These are phyloP conservation scores for Zaprionus africanus DNA, from an alignment of 1,140 invertebrate genomes.

Conservation along the genomic window DNA sequence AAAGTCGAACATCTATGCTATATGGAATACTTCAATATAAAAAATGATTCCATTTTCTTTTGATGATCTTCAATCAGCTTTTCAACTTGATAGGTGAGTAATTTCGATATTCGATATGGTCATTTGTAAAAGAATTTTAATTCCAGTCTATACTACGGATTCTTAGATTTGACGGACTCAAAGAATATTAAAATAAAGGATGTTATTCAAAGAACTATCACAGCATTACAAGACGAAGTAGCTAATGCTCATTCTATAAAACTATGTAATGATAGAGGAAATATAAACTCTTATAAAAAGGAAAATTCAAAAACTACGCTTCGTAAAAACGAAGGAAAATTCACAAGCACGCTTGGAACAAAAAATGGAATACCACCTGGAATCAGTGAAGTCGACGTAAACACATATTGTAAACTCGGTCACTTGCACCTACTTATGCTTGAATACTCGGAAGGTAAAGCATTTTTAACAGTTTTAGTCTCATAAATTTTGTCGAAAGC, in stretches of 20 bases:
- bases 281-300: conserved; percentile 13
- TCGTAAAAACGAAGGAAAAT: conserved; percentile 32
- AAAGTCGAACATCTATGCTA: not conserved
- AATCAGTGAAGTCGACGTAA: conserved; percentile 89
- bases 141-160: conserved; percentile 67
- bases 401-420: conserved; percentile 96
- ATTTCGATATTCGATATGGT: not conserved
- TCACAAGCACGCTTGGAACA: not conserved
- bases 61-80: conserved; percentile 92
- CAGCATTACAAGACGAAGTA: conserved; percentile 57
- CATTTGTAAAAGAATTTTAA: conserved; percentile 7
- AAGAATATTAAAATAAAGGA: conserved; percentile 53
- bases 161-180: conserved; percentile 55
- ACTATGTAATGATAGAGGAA: not conserved
- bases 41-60: conserved; percentile 86
- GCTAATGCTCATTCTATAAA: conserved; percentile 22
- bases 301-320: conserved; percentile 34
- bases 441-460: conserved; percentile 94
- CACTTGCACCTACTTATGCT: conserved; percentile 96
- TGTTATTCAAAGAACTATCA: conserved; percentile 58
- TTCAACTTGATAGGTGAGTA: conserved; percentile 89
- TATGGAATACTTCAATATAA: not conserved
- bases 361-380: conserved; percentile 3
- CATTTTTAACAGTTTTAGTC: conserved; percentile 1
- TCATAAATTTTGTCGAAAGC: no score